A percentile compares a stretch with the other conserved stretches of the same genome.
phyloP scores from a whole-genome alignment of 2,888 invertebrate genomes.

The Heliconius cydno region DNA sequence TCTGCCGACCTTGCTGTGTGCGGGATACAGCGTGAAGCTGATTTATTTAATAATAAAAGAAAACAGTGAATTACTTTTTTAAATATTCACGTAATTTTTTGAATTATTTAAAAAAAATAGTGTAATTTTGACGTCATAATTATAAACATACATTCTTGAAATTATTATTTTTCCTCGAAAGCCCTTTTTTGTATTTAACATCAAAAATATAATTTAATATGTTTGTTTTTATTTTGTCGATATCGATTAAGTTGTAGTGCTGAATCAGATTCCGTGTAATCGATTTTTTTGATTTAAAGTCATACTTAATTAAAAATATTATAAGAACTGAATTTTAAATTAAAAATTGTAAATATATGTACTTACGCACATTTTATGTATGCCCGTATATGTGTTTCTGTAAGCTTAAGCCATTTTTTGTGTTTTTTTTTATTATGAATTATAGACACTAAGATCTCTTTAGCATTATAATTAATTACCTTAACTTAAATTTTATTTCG shows the following conservation, averaged over 20 bases:
- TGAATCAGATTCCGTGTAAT: no score
- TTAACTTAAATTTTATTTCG: neutral
- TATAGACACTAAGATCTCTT: constrained; percentile 9
- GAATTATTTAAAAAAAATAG: neutral
- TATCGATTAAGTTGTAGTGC: no score
- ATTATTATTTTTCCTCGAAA: no score
- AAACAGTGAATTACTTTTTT: no score
- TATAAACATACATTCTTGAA: neutral
- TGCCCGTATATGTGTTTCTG: neutral
- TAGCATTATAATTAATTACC: neutral
- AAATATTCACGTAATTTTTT: no score
- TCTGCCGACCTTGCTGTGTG: no score
- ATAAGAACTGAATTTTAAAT: neutral
- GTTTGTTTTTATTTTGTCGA: no score
- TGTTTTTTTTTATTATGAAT: neutral
- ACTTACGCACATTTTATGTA: constrained; percentile 9
- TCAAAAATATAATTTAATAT: no score
- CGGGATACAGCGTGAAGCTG: no score
- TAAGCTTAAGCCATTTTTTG: no score
- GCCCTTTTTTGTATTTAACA: no score
- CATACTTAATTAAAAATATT: neutral
- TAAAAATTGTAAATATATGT: constrained; percentile 1
- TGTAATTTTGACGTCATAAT: neutral
- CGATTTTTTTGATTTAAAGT: neutral
- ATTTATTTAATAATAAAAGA: no score